A percentile compares a stretch with the other conserved stretches of the same genome.
These are phyloP conservation scores for Heliconius congener DNA, from an alignment of 1,140 invertebrate genomes.

Conservation along the genomic window DNA sequence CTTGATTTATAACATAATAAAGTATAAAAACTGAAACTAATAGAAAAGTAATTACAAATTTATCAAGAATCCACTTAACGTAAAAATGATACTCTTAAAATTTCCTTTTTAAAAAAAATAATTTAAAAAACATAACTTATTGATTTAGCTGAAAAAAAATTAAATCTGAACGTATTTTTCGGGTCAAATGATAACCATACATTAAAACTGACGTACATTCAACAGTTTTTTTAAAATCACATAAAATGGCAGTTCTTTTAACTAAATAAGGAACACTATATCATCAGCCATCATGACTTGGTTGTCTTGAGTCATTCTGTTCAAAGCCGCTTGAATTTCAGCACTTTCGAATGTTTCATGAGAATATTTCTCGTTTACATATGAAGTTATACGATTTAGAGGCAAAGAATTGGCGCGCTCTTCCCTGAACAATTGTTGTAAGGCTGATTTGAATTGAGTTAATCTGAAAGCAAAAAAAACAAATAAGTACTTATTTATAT, in stretches of 20 bases:
- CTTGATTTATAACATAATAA: no score
- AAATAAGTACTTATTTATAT: conserved; percentile 16
- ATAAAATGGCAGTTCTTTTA: not conserved
- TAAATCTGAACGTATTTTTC: no score
- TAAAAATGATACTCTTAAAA: no score
- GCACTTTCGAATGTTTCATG: conserved; percentile 84
- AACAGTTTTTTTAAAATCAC: no score
- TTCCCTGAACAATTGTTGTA: conserved; percentile 86
- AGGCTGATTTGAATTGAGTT: conserved; percentile 83
- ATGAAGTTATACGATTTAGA: conserved; percentile 82
- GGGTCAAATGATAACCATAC: no score
- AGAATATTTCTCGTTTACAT: conserved; percentile 83
- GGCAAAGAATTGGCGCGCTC: conserved; percentile 86
- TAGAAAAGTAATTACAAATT: no score
- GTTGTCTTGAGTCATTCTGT: conserved; percentile 93
- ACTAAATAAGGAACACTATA: conserved; percentile 93
- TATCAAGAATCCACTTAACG: no score
- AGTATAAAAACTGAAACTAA: no score
- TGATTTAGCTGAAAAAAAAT: no score
- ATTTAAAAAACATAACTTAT: no score
- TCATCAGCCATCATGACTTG: conserved; percentile 95
- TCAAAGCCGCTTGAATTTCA: conserved; percentile 90
- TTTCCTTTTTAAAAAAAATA: no score
- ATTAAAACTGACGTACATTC: no score
- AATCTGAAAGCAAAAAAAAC: conserved; percentile 77